phyloP scores from a whole-genome alignment of 2,797 vertebrate species.

The Enteromius viviparus region DNA sequence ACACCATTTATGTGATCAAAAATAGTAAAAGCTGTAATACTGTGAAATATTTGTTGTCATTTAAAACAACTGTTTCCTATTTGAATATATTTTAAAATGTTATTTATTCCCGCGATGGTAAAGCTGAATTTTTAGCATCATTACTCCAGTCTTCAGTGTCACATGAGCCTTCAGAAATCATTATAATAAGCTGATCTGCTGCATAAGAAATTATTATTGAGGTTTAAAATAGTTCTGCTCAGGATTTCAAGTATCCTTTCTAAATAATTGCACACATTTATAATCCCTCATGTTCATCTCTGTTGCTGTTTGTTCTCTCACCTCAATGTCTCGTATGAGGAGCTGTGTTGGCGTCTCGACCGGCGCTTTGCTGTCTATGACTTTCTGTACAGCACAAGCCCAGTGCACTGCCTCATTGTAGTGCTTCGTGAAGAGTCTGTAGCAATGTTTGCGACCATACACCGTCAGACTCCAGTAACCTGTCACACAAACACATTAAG shows the following conservation, averaged over 20 bases:
- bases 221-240: neutral
- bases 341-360: conserved; percentile 95
- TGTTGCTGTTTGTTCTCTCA: conserved; percentile 59
- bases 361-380: conserved; percentile 90
- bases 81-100: neutral
- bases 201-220: neutral
- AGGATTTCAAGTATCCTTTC: neutral
- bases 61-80: neutral
- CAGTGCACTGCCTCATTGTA: conserved; percentile 93
- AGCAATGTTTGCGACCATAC: conserved; percentile 92
- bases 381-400: conserved; percentile 91
- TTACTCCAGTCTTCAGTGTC: neutral
- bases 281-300: neutral
- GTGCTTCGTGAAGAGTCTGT: conserved; percentile 89
- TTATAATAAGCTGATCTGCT: neutral
- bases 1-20: neutral
- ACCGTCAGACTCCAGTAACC: conserved; percentile 94
- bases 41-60: neutral
- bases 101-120: neutral
- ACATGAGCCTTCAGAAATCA: neutral
- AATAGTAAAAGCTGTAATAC: neutral
- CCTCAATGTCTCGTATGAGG: conserved; percentile 93
- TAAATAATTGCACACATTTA: neutral
- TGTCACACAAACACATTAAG: conserved; percentile 63
- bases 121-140: neutral